Conservation (phyloP, 2,113 vertebrate species). For the Indri indri region DNA sequence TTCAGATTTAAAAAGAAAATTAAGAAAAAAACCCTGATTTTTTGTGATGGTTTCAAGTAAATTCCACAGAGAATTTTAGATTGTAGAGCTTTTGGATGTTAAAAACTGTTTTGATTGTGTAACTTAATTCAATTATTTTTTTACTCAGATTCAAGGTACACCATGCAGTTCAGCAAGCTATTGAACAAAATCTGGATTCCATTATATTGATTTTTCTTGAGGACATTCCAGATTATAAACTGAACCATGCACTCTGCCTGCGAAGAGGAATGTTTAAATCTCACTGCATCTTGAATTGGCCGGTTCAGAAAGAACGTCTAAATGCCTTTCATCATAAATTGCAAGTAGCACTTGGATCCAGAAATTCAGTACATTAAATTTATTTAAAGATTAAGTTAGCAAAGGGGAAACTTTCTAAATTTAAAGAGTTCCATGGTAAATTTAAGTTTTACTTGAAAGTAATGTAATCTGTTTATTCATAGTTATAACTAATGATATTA, state of each 20-base stretch:
- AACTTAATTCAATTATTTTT: neutral
- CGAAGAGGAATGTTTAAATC: conserved; percentile 94
- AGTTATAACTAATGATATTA: neutral
- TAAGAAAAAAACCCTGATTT: neutral
- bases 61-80: neutral
- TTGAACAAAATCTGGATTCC: conserved; percentile 93
- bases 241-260: conserved; percentile 90
- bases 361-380: conserved; percentile 82
- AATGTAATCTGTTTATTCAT: neutral
- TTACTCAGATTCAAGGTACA: conserved; percentile 91
- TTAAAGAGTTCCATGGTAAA: neutral
- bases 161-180: conserved; percentile 93
- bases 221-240: conserved; percentile 92
- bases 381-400: neutral
- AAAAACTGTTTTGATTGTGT: neutral
- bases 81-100: neutral
- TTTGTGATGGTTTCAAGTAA: neutral
- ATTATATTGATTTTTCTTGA: conserved; percentile 94
- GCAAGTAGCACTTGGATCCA: conserved; percentile 90
- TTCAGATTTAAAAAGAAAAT: conserved; percentile 27
- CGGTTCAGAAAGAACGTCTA: conserved; percentile 89
- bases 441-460: conserved; percentile 31
- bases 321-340: conserved; percentile 91
- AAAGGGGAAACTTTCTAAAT: neutral
- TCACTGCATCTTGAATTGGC: conserved; percentile 93